Base-by-base conservation (phyloP, 2,113 vertebrate genomes). In the Neolamprologus cancellatus region DNA sequence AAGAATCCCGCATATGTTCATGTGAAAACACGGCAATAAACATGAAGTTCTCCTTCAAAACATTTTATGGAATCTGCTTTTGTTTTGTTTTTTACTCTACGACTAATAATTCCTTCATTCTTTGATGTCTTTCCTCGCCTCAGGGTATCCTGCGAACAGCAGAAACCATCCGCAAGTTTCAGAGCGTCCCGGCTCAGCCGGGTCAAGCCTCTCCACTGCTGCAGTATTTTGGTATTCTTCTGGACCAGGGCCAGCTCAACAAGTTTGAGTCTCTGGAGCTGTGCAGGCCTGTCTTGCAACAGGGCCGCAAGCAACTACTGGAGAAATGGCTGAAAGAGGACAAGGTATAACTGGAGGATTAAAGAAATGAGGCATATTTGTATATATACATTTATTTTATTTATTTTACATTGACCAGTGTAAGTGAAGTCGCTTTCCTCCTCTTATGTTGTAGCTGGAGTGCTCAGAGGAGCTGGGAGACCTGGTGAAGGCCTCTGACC, bases 301-400 rank as follows among this genome's bases (percentile, higher is more conserved):
- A 98, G 91, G 98, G 98, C 10, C 97, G 97, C 92, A 98, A 97
- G 81, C 98, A 98, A 78, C 97, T 99, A 17, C 95, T 99, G 91
- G 98, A 98, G 93, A 98, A 98, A 82, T 98, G 98, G 98, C 94
- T 98, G 50, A 99, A 99, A 84, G 98, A 98, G 93, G 98, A 99
- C 88, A 98, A 99, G 97, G 98, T 98, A 93, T 81, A 85, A 28
- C 36, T 32, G 55, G 50, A 84, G 50, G n/a, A 30, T 59, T 44
- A 46, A n/a, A 41, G 6, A 6, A 28, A 66, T 13, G 28, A 17
- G 4, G 14, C 8, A 3, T 9, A 76, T 55, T 55, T 80, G 8
- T 79, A 25, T 3, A 39, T 55, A 55, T 25, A 28, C 1, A 69
- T 44, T 71, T 71, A 44, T 69, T 69, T 69, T 39, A 8, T 66